Percentiles rank a stretch among this genome's conserved stretches.
Evolutionary conservation across 1,140 invertebrate species (phyloP).

Genomic region (Procambarus clarkii): DNA sequence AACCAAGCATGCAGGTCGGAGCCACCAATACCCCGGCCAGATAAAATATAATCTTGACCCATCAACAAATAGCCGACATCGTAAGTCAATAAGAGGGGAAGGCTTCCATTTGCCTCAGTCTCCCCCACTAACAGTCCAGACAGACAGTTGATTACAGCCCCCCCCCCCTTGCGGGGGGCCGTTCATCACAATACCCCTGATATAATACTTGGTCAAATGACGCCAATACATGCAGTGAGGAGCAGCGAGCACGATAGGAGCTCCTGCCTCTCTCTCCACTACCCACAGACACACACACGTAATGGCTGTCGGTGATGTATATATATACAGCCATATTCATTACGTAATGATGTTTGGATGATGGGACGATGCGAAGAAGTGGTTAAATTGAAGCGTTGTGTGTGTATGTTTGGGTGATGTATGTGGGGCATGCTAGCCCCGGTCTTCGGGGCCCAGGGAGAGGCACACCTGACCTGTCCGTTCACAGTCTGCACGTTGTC

Average conservation of each 20-base stretch:
- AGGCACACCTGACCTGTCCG: not conserved
- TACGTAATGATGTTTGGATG: constrained; percentile 1
- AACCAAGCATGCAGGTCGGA: not conserved
- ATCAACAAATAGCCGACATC: not conserved
- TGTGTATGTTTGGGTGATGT: constrained; percentile 5
- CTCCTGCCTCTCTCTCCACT: not conserved
- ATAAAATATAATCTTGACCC: not conserved
- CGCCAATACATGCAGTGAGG: not conserved
- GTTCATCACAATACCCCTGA: not conserved
- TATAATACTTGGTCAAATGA: not conserved
- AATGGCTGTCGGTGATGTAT: not conserved
- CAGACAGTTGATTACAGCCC: constrained; percentile 2
- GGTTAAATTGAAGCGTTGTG: constrained; percentile 6
- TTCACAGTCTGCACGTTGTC: no score
- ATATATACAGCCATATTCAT: not conserved
- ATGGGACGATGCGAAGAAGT: not conserved
- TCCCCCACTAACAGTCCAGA: not conserved
- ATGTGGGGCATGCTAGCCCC: not conserved
- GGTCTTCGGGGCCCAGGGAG: not conserved
- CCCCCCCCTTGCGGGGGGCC: not conserved
- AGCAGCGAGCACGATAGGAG: not conserved
- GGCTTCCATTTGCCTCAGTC: not conserved
- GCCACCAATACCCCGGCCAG: no score
- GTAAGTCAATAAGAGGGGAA: not conserved
- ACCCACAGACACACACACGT: not conserved